Base-by-base conservation (phyloP, 2,888 invertebrate genomes). In the Parochlus steinenii region DNA sequence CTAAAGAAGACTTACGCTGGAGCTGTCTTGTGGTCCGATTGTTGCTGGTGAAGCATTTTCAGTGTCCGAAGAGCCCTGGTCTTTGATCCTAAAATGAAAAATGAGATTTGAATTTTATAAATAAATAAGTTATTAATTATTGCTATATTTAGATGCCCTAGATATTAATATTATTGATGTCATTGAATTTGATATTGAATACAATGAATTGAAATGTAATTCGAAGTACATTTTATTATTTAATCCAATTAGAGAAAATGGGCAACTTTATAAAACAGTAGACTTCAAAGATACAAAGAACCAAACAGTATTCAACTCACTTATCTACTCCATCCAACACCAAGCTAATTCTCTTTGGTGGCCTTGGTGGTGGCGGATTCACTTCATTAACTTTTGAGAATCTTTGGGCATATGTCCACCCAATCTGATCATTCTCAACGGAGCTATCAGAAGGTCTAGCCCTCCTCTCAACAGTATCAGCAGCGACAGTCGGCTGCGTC, bases 361-460 rank as follows among this genome's bases (percentile, higher is more conserved):
- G 80, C 35, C 80, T 63, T 4, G 78, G 78, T 6, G 79, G 78
- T 3, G 74, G 69, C 7, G 66, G 64, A 4, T 64, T 62, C 5
- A 55, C 55, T 29, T 55, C 51, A 14, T 56, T 58, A 29, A 64
- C 48, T 47, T 65, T 71, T 1, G 68, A 69, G 47, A 69, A 71
- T 38, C 68, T 61, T 49, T 69, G 68, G 24, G 63, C 61, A 27
- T 65, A 58, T 16, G 66, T 66, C 52, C 64, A 58, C 2, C 64
- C 65, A 39, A 63, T 59, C 6, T 65, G 58, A 43, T 68, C 69
- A 38, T 64, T 58, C 43, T 71, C 71, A 25, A 62, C 57, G 2
- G 69, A 67, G 49, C 65, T 66, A 43, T 69, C 67, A 1, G 67
- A 64, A 14, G 67, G 65, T 43, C 65, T 58, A 1, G 62, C 52